A percentile compares a stretch with the other conserved stretches of the same genome.
Evolutionary conservation across 1,140 invertebrate species (phyloP).

Genomic region (Pachypsylla venusta): DNA sequence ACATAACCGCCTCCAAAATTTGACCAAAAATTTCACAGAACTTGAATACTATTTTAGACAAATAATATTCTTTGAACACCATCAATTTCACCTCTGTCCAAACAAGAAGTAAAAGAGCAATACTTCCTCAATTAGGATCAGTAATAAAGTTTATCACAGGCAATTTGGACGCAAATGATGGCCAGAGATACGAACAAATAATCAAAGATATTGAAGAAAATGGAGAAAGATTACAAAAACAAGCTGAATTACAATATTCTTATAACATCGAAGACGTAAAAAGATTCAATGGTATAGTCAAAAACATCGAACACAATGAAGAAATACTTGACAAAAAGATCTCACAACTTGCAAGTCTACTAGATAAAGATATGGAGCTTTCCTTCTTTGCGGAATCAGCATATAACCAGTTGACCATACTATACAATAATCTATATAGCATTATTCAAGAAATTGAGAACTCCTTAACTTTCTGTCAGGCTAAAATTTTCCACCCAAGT

Average conservation of each 20-base stretch:
- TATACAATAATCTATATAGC: background rate
- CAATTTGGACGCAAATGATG: background rate
- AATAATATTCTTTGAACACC: background rate
- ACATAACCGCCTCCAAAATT: background rate
- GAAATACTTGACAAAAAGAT: background rate
- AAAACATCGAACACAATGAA: slow-evolving; percentile 2
- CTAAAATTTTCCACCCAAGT: background rate
- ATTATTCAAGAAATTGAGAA: slow-evolving; percentile 1
- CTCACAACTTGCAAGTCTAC: background rate
- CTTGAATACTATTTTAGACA: background rate
- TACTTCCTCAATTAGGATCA: background rate
- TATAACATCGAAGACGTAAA: background rate
- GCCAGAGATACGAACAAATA: background rate
- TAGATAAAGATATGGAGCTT: background rate
- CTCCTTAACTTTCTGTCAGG: background rate
- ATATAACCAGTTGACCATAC: background rate
- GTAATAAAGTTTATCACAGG: background rate
- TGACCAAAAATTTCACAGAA: background rate
- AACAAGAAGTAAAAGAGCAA: background rate
- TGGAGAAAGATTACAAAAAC: background rate
- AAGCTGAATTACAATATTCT: background rate
- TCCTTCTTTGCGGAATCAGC: background rate
- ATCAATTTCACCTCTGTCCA: no score
- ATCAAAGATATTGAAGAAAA: background rate
- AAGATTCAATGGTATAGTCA: background rate